These are phyloP conservation scores for Aegithalos caudatus DNA, from an alignment of 2,113 vertebrate genomes.

Conservation along the genomic window DNA sequence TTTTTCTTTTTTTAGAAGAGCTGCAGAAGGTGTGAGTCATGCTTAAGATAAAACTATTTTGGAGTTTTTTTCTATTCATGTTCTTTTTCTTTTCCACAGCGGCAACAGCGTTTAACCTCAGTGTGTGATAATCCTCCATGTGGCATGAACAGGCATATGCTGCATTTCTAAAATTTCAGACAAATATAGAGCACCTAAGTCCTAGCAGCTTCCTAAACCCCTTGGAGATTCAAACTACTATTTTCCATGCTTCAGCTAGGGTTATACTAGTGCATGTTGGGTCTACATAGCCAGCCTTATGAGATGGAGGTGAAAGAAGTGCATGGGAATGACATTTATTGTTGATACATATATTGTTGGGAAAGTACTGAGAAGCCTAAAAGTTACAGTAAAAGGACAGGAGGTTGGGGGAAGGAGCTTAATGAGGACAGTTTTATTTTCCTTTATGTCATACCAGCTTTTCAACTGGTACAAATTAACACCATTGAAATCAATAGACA, in stretches of 20 bases:
- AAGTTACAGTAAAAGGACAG: slow-evolving; percentile 45
- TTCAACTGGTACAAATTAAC: slow-evolving; percentile 11
- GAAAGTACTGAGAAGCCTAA: slow-evolving; percentile 39
- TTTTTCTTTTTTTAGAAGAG: neutral
- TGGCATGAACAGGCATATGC: slow-evolving; percentile 13
- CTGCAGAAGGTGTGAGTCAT: neutral
- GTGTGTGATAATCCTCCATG: neutral
- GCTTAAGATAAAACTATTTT: neutral
- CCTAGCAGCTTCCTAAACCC: slow-evolving; percentile 51
- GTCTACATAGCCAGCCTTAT: slow-evolving; percentile 25
- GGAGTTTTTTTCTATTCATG: neutral
- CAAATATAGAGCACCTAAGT: slow-evolving; percentile 54
- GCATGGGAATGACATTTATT: neutral
- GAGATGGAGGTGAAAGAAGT: slow-evolving; percentile 2
- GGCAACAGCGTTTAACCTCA: slow-evolving; percentile 20
- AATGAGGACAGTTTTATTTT: neutral
- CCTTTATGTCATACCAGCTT: slow-evolving; percentile 5
- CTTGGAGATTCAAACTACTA: slow-evolving; percentile 30
- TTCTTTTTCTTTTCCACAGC: neutral
- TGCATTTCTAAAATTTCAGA: slow-evolving; percentile 20
- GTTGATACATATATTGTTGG: slow-evolving; percentile 9
- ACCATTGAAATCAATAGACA: neutral
- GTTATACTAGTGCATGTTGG: slow-evolving; percentile 20
- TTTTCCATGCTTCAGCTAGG: slow-evolving; percentile 57
- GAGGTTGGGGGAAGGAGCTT: neutral